phyloP scores from a whole-genome alignment of 2,888 invertebrate genomes.

The Apamea monoglypha region DNA sequence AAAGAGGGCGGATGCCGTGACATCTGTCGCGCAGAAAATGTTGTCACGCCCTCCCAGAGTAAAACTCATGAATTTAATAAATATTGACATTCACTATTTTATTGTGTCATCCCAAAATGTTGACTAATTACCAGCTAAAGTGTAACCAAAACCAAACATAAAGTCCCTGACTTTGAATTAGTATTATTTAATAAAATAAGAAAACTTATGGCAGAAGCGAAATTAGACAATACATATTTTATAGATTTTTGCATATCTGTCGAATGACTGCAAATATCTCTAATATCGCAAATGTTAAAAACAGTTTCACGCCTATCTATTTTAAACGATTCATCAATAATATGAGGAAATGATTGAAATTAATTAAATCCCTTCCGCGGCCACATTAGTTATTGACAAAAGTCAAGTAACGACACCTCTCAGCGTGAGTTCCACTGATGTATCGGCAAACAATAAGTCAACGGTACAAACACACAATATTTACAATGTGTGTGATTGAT shows the following conservation, averaged over 20 bases:
- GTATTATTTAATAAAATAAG: background rate
- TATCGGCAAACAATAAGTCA: constrained; percentile 84
- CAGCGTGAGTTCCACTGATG: constrained; percentile 79
- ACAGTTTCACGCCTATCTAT: constrained; percentile 38
- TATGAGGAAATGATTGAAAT: constrained; percentile 64
- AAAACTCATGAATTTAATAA: constrained; percentile 77
- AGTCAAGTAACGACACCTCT: constrained; percentile 77
- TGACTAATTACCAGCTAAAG: background rate
- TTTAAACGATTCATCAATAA: constrained; percentile 42
- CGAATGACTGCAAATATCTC: background rate
- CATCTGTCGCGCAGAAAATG: constrained; percentile 86
- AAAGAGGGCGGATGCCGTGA: constrained; percentile 84
- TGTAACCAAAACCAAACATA: background rate
- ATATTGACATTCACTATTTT: constrained; percentile 66
- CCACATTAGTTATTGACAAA: constrained; percentile 65
- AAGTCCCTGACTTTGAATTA: background rate
- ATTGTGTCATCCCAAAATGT: background rate
- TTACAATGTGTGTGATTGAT: constrained; percentile 86
- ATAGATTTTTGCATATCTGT: background rate
- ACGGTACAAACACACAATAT: constrained; percentile 83
- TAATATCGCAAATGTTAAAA: background rate
- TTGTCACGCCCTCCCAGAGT: constrained; percentile 82
- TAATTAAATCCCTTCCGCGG: constrained; percentile 65
- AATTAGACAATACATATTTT: background rate
- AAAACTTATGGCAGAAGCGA: background rate